These are phyloP conservation scores for Calephelis perditalis DNA, from an alignment of 2,888 invertebrate genomes.

Conservation along the genomic window DNA sequence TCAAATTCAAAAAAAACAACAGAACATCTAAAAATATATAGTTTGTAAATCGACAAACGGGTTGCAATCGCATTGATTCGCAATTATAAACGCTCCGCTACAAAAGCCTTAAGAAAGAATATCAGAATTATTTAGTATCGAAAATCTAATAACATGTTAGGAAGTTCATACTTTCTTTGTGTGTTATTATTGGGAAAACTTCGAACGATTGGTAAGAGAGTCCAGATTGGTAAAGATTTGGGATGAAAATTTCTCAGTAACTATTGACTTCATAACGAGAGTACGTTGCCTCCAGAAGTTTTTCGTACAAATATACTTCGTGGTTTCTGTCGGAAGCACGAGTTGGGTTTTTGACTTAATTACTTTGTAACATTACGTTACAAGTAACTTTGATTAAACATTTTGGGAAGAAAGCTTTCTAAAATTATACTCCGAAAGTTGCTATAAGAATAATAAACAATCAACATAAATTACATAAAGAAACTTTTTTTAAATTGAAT, in stretches of 20 bases:
- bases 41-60: too few relatives aligned
- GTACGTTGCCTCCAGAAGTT: not conserved
- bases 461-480: too few relatives aligned
- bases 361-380: not conserved
- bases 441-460: too few relatives aligned
- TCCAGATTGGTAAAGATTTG: conserved; percentile 13
- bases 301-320: not conserved
- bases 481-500: too few relatives aligned
- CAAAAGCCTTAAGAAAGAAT: not conserved
- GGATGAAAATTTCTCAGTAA: conserved; percentile 6
- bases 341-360: not conserved
- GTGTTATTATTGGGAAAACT: conserved; percentile 12
- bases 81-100: not conserved
- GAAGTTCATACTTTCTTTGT: conserved; percentile 9
- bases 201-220: not conserved
- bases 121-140: conserved; percentile 2
- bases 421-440: too few relatives aligned
- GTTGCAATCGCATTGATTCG: not conserved
- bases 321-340: not conserved
- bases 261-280: conserved; percentile 4
- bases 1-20: too few relatives aligned
- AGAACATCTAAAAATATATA: too few relatives aligned
- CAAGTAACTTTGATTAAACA: too few relatives aligned
- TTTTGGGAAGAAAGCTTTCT: too few relatives aligned
- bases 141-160: conserved; percentile 13